phyloP scores from a whole-genome alignment of 2,888 invertebrate species.

The Griposia aprilina region DNA sequence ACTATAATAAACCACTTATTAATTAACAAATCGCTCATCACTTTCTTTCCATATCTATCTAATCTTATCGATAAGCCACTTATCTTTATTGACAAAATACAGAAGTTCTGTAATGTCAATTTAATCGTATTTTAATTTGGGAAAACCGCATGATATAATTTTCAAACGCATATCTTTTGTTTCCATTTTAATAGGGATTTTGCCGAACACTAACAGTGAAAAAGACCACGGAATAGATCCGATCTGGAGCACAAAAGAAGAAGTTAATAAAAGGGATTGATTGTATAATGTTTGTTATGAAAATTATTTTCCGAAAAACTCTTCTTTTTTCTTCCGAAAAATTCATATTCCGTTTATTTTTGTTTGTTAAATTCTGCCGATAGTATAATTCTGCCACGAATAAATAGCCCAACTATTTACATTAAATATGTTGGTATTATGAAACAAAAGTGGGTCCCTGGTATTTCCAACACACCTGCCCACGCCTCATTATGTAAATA shows the following conservation, averaged over 20 bases:
- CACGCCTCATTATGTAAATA: neutral
- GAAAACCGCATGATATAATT: slow-evolving; percentile 9
- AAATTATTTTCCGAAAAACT: too few species aligned
- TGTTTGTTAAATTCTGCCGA: too few species aligned
- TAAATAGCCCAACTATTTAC: too few species aligned
- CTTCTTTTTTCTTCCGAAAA: too few species aligned
- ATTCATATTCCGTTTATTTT: too few species aligned
- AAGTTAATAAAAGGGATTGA: neutral
- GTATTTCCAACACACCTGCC: neutral
- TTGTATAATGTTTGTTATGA: too few species aligned
- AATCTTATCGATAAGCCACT: neutral
- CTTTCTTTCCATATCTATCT: neutral
- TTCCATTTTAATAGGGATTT: slow-evolving; percentile 7
- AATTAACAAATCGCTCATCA: neutral
- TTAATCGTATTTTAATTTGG: slow-evolving; percentile 29
- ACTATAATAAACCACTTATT: neutral
- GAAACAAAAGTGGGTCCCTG: neutral
- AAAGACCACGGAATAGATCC: too few species aligned
- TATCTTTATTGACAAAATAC: slow-evolving; percentile 4
- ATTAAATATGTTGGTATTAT: neutral
- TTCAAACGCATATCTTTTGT: neutral
- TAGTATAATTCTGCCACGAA: too few species aligned
- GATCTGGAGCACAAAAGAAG: neutral
- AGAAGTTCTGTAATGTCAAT: neutral
- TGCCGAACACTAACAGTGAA: neutral